A percentile compares a stretch with the other conserved stretches of the same genome.
phyloP scores from a whole-genome alignment of 1,140 invertebrate genomes.

The Teleogryllus occipitalis region DNA sequence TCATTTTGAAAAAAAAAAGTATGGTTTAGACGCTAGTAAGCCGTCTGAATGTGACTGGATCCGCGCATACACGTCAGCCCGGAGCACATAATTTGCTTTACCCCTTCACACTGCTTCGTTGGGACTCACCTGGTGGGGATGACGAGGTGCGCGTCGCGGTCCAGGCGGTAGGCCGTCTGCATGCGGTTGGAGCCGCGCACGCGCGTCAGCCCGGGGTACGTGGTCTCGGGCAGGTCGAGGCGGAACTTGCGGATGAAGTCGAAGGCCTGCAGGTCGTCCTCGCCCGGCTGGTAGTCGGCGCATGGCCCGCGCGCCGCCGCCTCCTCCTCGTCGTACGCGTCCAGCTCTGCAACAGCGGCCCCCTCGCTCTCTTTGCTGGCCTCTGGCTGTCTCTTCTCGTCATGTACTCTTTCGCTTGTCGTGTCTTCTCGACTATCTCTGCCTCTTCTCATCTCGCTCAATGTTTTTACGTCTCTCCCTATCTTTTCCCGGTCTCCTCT shows the following conservation, averaged over 20 bases:
- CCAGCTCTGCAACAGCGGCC: constrained; percentile 11
- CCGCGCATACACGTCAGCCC: constrained; percentile 61
- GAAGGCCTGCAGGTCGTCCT: constrained; percentile 66
- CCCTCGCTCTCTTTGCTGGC: no score
- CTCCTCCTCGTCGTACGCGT: not conserved
- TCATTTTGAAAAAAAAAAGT: no score
- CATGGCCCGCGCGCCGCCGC: constrained; percentile 39
- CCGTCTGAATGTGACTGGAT: constrained; percentile 63
- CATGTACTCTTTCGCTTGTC: no score
- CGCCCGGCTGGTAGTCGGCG: constrained; percentile 53
- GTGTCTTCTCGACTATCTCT: no score
- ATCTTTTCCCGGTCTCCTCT: no score
- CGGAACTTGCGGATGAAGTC: constrained; percentile 70
- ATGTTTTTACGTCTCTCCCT: no score
- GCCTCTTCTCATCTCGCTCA: no score
- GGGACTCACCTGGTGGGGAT: constrained; percentile 52
- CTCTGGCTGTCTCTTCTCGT: no score
- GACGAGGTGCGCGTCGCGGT: constrained; percentile 58
- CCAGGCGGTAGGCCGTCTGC: constrained; percentile 69
- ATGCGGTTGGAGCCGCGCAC: constrained; percentile 63
- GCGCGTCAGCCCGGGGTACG: constrained; percentile 52
- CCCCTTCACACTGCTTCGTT: no score
- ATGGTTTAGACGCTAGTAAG: no score
- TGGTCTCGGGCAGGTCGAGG: constrained; percentile 52
- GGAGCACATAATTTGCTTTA: constrained; percentile 43